Percentiles rank a stretch among this genome's conserved stretches.
These are phyloP conservation scores for Thunnus maccoyii DNA, from an alignment of 2,113 vertebrate species.

Conservation along the genomic window DNA sequence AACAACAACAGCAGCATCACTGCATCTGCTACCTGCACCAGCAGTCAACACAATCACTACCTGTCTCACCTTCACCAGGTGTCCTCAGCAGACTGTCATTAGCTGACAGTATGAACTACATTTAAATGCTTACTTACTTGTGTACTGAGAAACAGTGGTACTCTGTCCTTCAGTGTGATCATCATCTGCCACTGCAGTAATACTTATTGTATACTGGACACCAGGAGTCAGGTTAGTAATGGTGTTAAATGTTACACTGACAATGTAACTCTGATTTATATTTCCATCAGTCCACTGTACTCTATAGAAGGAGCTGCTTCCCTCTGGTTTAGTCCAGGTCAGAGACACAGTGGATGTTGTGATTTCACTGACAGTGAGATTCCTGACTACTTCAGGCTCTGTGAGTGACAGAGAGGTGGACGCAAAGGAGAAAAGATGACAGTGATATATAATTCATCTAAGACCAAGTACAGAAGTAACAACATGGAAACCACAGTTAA, in stretches of 20 bases:
- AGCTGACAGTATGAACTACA: background rate
- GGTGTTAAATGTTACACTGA: accelerated
- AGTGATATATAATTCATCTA: no score
- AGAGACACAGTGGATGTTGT: conserved; percentile 53
- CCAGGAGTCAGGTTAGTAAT: conserved; percentile 66
- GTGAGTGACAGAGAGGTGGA: background rate
- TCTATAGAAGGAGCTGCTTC: conserved; percentile 39
- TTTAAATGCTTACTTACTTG: conserved; percentile 33
- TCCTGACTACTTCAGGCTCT: conserved; percentile 28
- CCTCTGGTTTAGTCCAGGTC: conserved; percentile 37
- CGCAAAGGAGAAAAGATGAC: background rate
- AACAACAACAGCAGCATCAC: no score
- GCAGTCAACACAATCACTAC: no score
- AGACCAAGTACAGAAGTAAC: no score
- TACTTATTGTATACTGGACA: conserved; percentile 4
- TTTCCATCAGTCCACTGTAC: conserved; percentile 29
- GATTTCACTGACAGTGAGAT: background rate
- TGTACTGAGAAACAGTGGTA: background rate
- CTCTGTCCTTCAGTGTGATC: background rate
- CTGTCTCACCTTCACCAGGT: no score
- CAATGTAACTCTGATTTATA: accelerated
- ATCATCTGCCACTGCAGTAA: conserved; percentile 31
- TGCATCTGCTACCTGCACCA: no score
- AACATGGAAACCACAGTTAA: no score
- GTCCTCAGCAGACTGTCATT: background rate